Evolutionary conservation across 2,113 vertebrate species (phyloP).

Genomic region (Noctilio leporinus): DNA sequence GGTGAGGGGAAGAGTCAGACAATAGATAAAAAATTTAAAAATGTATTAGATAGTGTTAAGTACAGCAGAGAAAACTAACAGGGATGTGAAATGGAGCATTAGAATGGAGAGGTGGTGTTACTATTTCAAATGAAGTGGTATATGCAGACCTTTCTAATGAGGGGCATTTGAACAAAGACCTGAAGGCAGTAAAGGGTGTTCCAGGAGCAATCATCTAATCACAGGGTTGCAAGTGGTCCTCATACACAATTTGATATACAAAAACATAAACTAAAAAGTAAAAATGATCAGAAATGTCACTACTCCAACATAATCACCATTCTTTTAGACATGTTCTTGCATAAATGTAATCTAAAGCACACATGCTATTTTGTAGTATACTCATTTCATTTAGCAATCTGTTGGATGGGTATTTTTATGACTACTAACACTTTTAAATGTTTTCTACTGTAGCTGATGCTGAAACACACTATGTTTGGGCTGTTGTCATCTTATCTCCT

Average conservation of each 20-base stretch:
- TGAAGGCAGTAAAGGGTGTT: background rate
- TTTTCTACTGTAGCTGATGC: background rate
- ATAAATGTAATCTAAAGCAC: background rate
- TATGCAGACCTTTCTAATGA: background rate
- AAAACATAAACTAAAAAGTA: background rate
- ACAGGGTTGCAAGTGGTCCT: background rate
- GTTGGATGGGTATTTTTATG: background rate
- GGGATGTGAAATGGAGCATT: too few species aligned
- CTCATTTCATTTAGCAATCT: background rate
- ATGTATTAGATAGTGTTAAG: background rate
- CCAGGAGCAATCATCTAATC: background rate
- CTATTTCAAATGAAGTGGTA: background rate
- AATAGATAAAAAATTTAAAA: background rate
- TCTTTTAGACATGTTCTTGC: background rate
- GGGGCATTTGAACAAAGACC: background rate
- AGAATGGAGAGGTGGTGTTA: background rate
- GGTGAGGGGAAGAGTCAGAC: background rate
- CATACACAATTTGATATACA: too few species aligned
- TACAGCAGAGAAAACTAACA: background rate
- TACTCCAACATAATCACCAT: background rate
- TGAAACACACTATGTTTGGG: background rate
- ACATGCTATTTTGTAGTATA: background rate
- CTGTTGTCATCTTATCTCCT: background rate
- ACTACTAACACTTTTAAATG: background rate
- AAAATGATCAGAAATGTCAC: background rate